A percentile compares a stretch with the other conserved stretches of the same genome.
Evolutionary conservation across 2,888 invertebrate genomes (phyloP).

Genomic region (Philaethria dido): DNA sequence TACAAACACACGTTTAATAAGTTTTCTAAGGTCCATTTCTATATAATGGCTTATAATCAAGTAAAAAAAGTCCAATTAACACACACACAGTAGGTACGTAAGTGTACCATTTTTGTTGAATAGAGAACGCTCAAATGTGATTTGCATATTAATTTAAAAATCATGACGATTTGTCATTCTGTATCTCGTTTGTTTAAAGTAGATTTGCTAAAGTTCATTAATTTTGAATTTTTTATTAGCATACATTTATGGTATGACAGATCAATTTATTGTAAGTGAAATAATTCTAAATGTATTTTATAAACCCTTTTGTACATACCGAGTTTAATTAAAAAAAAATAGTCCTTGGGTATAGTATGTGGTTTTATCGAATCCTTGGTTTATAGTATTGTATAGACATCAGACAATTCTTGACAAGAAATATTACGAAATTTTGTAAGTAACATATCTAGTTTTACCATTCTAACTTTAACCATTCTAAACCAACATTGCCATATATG

Average conservation of each 20-base stretch:
- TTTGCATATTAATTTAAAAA: slow-evolving; percentile 19
- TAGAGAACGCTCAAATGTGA: neutral
- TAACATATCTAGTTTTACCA: too few species aligned
- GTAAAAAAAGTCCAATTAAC: neutral
- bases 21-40: neutral
- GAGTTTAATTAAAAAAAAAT: too few species aligned
- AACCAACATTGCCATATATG: too few species aligned
- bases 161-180: slow-evolving; percentile 14
- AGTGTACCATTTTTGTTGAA: neutral
- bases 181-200: slow-evolving; percentile 19
- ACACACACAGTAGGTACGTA: neutral
- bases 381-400: too few species aligned
- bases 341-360: too few species aligned
- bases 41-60: neutral
- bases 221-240: slow-evolving; percentile 24
- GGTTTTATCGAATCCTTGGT: too few species aligned
- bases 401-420: too few species aligned
- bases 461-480: too few species aligned
- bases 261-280: slow-evolving; percentile 38
- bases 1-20: too few species aligned
- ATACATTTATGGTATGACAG: slow-evolving; percentile 35
- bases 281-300: slow-evolving; percentile 24
- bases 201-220: slow-evolving; percentile 19
- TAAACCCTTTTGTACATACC: neutral
- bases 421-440: too few species aligned